phyloP scores from a whole-genome alignment of 2,113 vertebrate species.

The Chroicocephalus ridibundus region DNA sequence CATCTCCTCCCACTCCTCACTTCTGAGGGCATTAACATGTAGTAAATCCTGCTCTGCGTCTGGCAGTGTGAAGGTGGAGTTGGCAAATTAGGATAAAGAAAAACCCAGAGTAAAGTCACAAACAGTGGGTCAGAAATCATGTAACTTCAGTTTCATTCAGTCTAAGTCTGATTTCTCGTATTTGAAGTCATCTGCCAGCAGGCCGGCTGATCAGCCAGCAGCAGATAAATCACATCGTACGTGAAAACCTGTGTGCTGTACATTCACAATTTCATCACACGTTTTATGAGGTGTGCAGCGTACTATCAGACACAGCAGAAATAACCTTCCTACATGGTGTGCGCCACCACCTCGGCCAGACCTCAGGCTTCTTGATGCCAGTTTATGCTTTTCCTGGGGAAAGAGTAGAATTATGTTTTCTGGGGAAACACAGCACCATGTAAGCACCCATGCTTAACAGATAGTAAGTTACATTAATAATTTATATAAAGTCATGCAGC shows the following conservation, averaged over 20 bases:
- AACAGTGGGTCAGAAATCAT: not conserved
- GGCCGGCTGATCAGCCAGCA: not conserved
- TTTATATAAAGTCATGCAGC: not conserved
- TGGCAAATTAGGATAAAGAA: not conserved
- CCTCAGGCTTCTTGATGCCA: not conserved
- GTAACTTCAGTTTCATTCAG: not conserved
- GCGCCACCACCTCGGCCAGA: not conserved
- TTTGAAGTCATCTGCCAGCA: not conserved
- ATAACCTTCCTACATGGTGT: not conserved
- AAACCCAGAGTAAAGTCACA: not conserved
- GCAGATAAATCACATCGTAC: not conserved
- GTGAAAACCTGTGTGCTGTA: not conserved
- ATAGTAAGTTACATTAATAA: not conserved
- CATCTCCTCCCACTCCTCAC: not conserved
- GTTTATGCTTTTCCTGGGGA: not conserved
- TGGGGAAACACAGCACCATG: not conserved
- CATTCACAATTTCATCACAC: not conserved
- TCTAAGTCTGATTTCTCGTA: not conserved
- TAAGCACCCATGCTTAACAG: not conserved
- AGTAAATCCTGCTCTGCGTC: not conserved
- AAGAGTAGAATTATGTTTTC: not conserved
- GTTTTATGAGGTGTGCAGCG: not conserved
- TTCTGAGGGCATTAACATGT: not conserved
- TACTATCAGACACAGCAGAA: not conserved
- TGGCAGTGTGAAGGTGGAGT: not conserved